Base-by-base conservation (phyloP, 2,113 vertebrate genomes). In the Campylorhamphus procurvoides region DNA sequence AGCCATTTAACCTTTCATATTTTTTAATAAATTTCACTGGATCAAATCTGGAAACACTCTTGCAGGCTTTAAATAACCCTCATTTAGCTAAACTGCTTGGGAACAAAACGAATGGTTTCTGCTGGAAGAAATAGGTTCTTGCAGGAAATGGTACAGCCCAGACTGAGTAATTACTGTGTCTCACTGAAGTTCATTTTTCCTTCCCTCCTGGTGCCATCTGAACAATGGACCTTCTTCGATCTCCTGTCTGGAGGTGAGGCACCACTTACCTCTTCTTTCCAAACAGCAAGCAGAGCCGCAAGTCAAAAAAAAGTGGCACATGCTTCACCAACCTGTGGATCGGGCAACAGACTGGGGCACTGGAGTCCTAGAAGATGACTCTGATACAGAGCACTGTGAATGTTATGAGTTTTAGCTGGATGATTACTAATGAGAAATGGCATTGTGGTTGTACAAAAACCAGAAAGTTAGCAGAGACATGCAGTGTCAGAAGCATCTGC, bases 1-100 rank as follows among this genome's bases (percentile, higher is more conserved):
- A 87, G 62, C 64, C 47, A 72, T 94, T 93, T 89, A 90, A 78
- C 47, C 40, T 92, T 87, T 87, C 60, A 53, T 75, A 68, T 95
- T 95, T 88, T 90, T 16, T 9, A 89, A 96, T 79, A 82, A 83
- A 92, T 95, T 89, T 92, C 44, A 82, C 66, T 42, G 75, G 90
- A 93, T 78, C 64, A 82, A 66, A 94, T 88, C 92, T 93, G 69
- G 49, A 94, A 95, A 84, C 69, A 75, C 64, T 82, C 62, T 87
- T 78, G 60, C 25, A 64, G 62, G 53, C 74, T 93, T 93, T 64
- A 95, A 96, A 96, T 91, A 90, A 53, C 31, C 14, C 33, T 87
- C 86, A 87, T 94, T 96, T 92, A 86, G 77, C 80, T 93, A 75
- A 93, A 53, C 73, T 92, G 52, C n/a, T 81, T 18, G 44, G 53